Percentiles rank a stretch among this genome's conserved stretches.
phyloP scores from a whole-genome alignment of 2,888 invertebrate species.

The Drosophila tripunctata region DNA sequence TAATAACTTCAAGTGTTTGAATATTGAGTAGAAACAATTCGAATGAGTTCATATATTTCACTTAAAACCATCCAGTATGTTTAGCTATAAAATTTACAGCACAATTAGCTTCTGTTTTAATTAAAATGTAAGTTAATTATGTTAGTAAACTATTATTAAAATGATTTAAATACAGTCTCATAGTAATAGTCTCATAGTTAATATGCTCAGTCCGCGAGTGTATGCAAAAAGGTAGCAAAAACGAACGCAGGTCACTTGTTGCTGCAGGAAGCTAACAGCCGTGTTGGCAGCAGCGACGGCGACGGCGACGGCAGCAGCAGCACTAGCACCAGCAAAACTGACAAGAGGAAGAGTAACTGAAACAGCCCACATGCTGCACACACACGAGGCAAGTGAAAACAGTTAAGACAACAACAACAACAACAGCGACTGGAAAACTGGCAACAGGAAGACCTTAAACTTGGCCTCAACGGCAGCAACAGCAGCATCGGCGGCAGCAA shows the following conservation, averaged over 20 bases:
- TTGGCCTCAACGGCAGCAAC: constrained; percentile 74
- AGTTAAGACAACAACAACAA: constrained; percentile 70
- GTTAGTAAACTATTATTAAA: too few species aligned
- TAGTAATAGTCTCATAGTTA: background rate
- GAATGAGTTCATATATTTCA: too few species aligned
- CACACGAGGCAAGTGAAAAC: constrained; percentile 72
- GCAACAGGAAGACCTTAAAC: constrained; percentile 80
- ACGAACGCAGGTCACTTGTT: constrained; percentile 71
- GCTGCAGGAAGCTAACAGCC: constrained; percentile 49
- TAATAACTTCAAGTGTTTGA: too few species aligned
- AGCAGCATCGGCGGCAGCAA: constrained; percentile 41
- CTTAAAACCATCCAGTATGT: too few species aligned
- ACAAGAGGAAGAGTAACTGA: constrained; percentile 57
- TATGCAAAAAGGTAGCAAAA: constrained; percentile 63
- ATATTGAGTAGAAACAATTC: too few species aligned
- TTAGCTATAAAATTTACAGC: background rate
- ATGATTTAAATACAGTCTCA: background rate
- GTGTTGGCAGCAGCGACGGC: constrained; percentile 36
- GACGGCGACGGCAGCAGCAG: constrained; percentile 8
- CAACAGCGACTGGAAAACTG: constrained; percentile 54
- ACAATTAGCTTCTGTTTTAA: too few species aligned
- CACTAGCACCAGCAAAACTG: too few species aligned
- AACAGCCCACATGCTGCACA: constrained; percentile 70
- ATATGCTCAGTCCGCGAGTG: constrained; percentile 30
- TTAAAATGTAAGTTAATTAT: too few species aligned